Evolutionary conservation across 2,113 vertebrate species (phyloP).

Genomic region (human (Homo sapiens)): DNA sequence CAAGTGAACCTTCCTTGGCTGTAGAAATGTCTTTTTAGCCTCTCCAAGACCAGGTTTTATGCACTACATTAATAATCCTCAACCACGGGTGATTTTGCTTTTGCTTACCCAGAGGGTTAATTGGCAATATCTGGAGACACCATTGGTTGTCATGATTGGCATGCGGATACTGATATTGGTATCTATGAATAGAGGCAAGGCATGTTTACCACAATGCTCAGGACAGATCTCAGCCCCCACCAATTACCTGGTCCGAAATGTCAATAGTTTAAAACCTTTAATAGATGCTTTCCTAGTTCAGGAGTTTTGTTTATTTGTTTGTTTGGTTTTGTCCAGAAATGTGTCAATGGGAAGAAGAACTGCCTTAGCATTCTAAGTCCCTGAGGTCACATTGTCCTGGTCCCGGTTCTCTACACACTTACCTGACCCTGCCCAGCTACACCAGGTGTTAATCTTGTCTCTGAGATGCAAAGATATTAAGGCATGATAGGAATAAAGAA

Average conservation of each 20-base stretch:
- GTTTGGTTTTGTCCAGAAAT: not conserved
- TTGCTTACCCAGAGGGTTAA: not conserved
- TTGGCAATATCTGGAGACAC: not conserved
- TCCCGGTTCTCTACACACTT: slow-evolving; percentile 40
- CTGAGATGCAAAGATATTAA: not conserved
- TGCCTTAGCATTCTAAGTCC: not conserved
- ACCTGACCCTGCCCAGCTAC: not conserved
- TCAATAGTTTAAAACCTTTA: not conserved
- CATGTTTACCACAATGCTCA: not conserved
- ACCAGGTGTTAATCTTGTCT: not conserved
- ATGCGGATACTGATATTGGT: rapidly evolving
- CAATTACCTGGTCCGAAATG: not conserved
- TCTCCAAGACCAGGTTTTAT: not conserved
- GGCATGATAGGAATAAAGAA: not conserved
- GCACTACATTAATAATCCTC: not conserved
- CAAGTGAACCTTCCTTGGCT: not conserved
- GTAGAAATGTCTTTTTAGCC: not conserved
- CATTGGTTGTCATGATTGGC: not conserved
- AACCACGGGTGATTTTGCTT: not conserved
- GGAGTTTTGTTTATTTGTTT: not conserved
- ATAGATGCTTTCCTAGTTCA: not conserved
- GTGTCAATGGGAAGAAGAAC: not conserved
- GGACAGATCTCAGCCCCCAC: rapidly evolving
- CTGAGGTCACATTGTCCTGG: not conserved
- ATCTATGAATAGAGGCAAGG: not conserved